Evolutionary conservation across 2,113 vertebrate species (phyloP), one percentile per base, ranked within the genome.

Genomic region (Eonycteris spelaea): DNA sequence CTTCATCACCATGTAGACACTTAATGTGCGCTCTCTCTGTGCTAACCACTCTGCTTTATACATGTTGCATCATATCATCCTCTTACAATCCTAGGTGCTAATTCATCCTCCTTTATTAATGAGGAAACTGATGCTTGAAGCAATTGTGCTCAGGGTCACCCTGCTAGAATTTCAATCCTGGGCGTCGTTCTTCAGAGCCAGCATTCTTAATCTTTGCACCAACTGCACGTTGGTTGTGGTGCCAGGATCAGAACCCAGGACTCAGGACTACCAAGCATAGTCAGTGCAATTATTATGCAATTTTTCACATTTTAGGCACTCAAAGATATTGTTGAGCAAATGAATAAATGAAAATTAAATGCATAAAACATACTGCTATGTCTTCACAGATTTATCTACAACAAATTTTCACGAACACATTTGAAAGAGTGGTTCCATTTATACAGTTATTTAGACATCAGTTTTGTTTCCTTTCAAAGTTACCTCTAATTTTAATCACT

Each of bases 381-480:
- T 57, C 55, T 73, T 86, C 30, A 68, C 70, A 73, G 43, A 57
- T 35, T 70, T 51, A 30, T 45, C 61, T 67, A 28, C 33, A 84
- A 43, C 8, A 35, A 82, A 59, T 61, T 74, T 74, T 89, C 59
- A 86, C 26, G 3, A 30, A 33, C 21, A 74, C 3, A 28, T 63
- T 68, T 57, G 2, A 71, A 70, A 85, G 18, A 82, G 26, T 71
- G 6, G 7, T 7, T 80, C 74, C 51, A 77, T 43, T 33, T 38
- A 13, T 8, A 30, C 3, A 35, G 13, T 79, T 73, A 67, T 18
- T 45, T 86, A 43, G n/a, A 59, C 12, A 83, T 59, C 30, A 57
- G 10, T 83, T 93, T 92, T 5, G 85, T 73, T 63, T 89, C 28
- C 74, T 87, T 88, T 93, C 16, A 77, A 80, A 94, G 79, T 80